Evolutionary conservation across 1,140 invertebrate species (phyloP).

Genomic region (Drosophila santomea): DNA sequence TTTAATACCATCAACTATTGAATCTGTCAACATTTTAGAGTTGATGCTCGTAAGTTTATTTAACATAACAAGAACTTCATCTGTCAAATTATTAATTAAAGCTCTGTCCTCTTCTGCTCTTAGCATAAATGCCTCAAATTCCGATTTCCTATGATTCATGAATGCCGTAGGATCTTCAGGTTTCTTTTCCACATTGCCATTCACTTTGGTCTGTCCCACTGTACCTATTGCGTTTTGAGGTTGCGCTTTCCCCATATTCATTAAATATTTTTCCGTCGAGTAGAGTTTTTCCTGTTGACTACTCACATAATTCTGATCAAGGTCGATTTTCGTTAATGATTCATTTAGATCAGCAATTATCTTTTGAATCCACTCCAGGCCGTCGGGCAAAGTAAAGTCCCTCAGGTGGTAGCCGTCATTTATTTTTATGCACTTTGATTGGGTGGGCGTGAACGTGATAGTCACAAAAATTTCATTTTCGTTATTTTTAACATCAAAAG

Average conservation of each 20-base stretch:
- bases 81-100: not conserved
- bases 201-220: not conserved
- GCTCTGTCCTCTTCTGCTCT: not conserved
- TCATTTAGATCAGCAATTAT: not conserved
- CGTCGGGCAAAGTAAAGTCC: not conserved
- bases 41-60: not conserved
- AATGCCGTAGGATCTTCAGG: no score
- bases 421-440: no score
- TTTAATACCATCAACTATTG: not conserved
- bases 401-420: not conserved
- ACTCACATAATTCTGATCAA: not conserved
- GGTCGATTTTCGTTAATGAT: not conserved
- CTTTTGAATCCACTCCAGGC: not conserved
- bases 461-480: not conserved
- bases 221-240: not conserved
- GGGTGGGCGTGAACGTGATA: not conserved
- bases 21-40: not conserved
- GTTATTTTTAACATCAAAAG: not conserved
- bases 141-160: not conserved
- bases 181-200: no score
- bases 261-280: not conserved
- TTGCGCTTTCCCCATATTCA: not conserved
- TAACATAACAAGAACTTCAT: not conserved
- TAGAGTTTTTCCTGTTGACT: not conserved
- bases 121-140: conserved; percentile 1